Evolutionary conservation across 35 echinoderm and acorn worm species (phyloP).

Genomic region (Nesometra sesokonis): DNA sequence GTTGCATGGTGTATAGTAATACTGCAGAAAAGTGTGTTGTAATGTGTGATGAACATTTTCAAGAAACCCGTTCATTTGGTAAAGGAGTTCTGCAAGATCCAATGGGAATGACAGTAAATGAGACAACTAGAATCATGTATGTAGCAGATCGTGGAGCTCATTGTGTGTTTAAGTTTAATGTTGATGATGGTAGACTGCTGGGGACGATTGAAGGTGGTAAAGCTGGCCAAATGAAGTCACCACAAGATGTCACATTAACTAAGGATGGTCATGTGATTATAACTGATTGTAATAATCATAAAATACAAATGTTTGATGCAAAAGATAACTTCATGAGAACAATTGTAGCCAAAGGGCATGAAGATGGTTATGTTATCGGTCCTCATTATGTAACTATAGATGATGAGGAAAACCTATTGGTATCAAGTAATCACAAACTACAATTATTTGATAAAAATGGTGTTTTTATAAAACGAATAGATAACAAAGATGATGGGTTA

Average conservation of each 20-base stretch:
- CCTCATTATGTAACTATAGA: not conserved
- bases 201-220: not conserved
- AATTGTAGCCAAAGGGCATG: not conserved
- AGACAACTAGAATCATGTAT: not conserved
- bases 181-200: not conserved
- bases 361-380: not conserved
- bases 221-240: not conserved
- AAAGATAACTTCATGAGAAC: not conserved
- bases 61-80: not conserved
- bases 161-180: not conserved
- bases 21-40: not conserved
- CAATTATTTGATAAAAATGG: not conserved
- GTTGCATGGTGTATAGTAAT: not conserved
- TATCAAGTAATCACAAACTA: not conserved
- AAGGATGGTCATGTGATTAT: not conserved
- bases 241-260: not conserved
- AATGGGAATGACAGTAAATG: not conserved
- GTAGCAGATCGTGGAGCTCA: not conserved
- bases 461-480: not conserved
- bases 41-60: not conserved
- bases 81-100: not conserved
- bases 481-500: not conserved
- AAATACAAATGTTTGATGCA: not conserved
- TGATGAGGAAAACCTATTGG: not conserved
- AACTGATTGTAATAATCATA: not conserved